These are phyloP conservation scores for Callorhinus ursinus DNA, from an alignment of 2,113 vertebrate species.

Conservation along the genomic window DNA sequence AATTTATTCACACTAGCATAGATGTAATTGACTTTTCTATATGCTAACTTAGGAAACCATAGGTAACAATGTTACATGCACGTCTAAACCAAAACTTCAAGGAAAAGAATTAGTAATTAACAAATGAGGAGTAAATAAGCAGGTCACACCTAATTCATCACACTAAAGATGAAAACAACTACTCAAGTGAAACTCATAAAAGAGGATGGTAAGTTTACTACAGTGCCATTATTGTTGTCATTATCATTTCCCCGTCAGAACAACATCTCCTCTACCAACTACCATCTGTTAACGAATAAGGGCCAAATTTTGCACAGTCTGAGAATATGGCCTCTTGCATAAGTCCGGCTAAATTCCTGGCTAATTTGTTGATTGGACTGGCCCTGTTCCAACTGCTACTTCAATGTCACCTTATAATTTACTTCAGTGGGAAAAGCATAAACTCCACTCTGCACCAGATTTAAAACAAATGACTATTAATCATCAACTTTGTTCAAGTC, in stretches of 20 bases:
- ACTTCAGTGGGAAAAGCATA: background rate
- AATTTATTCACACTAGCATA: background rate
- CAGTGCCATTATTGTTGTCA: background rate
- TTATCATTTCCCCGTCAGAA: background rate
- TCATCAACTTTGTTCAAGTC: background rate
- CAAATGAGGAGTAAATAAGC: background rate
- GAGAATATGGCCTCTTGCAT: background rate
- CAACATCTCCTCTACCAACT: background rate
- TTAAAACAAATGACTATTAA: constrained; percentile 1
- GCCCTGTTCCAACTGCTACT: background rate
- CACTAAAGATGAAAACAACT: background rate
- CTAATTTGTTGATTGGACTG: constrained; percentile 4
- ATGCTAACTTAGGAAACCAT: constrained; percentile 9
- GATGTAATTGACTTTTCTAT: background rate
- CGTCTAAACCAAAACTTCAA: background rate
- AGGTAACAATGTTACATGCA: background rate
- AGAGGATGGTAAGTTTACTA: background rate
- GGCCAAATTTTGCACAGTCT: background rate
- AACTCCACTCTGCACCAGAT: background rate
- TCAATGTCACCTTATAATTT: constrained; percentile 35
- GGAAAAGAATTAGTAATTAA: background rate
- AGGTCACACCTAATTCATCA: background rate
- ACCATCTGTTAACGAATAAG: background rate
- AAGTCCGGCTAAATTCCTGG: background rate
- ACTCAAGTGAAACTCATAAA: background rate